phyloP scores from a whole-genome alignment of 2,888 invertebrate genomes.

The Chesias legatella region DNA sequence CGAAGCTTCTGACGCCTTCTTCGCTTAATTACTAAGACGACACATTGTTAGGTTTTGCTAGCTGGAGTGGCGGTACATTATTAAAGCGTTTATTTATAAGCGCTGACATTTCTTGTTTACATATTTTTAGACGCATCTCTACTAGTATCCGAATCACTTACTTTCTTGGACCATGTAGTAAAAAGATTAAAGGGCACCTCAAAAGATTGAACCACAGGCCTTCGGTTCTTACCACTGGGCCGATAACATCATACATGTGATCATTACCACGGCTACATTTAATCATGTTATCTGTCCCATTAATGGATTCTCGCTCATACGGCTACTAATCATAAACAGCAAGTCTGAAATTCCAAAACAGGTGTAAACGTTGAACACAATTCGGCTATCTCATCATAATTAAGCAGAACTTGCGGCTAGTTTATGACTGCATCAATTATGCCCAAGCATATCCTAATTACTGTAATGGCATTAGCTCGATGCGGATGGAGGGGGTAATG shows the following conservation, averaged over 20 bases:
- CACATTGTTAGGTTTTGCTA: constrained; percentile 51
- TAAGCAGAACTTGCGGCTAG: constrained; percentile 46
- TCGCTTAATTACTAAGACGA: constrained; percentile 71
- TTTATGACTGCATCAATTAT: constrained; percentile 76
- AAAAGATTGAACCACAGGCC: too few relatives aligned
- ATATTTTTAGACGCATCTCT: constrained; percentile 58
- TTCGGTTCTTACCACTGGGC: too few relatives aligned
- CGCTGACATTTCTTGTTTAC: too few relatives aligned
- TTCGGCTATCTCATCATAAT: constrained; percentile 44
- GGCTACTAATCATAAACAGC: neutral
- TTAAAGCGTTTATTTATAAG: too few relatives aligned
- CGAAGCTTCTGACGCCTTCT: constrained; percentile 68
- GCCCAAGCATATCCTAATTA: constrained; percentile 78
- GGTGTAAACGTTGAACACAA: constrained; percentile 36
- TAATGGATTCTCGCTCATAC: neutral
- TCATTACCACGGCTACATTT: too few relatives aligned
- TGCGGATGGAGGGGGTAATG: constrained; percentile 44
- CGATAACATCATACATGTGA: too few relatives aligned
- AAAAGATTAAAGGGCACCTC: too few relatives aligned
- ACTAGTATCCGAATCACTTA: too few relatives aligned
- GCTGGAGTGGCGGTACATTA: constrained; percentile 28
- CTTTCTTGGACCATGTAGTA: too few relatives aligned
- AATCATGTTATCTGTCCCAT: too few relatives aligned
- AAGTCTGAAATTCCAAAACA: constrained; percentile 13
- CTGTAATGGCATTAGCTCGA: constrained; percentile 72